Percentiles rank a stretch among this genome's conserved stretches.
Evolutionary conservation across 2,888 invertebrate genomes (phyloP).

Genomic region (Microdon myrmicae): DNA sequence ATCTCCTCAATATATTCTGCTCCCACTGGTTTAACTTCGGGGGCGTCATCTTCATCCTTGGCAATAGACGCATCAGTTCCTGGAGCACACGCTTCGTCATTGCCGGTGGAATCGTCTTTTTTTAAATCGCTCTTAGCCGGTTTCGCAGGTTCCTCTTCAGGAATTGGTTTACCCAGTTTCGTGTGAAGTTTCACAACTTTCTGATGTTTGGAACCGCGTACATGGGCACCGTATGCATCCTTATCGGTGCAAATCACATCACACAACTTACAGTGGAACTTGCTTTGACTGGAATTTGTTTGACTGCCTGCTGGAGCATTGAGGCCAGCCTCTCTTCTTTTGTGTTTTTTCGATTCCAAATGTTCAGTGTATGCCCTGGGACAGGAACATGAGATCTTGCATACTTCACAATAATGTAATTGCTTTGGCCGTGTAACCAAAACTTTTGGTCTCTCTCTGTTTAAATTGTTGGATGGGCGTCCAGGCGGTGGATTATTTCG

Average conservation of each 20-base stretch:
- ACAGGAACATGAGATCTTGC: constrained; percentile 95
- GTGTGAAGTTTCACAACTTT: constrained; percentile 95
- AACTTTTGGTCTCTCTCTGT: constrained; percentile 60
- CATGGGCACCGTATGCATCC: constrained; percentile 96
- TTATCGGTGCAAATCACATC: constrained; percentile 98
- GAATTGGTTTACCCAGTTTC: constrained; percentile 94
- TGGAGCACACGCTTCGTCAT: constrained; percentile 7
- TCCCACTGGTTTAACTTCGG: constrained; percentile 86
- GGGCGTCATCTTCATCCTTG: constrained; percentile 65
- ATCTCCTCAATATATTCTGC: constrained; percentile 97
- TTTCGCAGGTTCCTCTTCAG: constrained; percentile 89
- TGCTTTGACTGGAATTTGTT: constrained; percentile 70
- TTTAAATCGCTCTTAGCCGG: constrained; percentile 65
- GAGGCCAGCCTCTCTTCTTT: constrained; percentile 89
- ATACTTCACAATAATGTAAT: constrained; percentile 95
- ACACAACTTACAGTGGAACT: constrained; percentile 87
- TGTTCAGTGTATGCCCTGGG: constrained; percentile 93
- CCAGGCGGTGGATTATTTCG: constrained; percentile 71
- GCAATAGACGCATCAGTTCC: constrained; percentile 10
- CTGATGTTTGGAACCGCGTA: constrained; percentile 94
- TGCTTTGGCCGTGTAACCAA: constrained; percentile 79
- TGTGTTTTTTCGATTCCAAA: constrained; percentile 96
- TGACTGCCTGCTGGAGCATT: constrained; percentile 74
- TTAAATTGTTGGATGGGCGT: constrained; percentile 57
- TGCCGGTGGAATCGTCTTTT: constrained; percentile 13